Conservation (phyloP, 2,113 vertebrate genomes). For the Sylvietta virens region DNA sequence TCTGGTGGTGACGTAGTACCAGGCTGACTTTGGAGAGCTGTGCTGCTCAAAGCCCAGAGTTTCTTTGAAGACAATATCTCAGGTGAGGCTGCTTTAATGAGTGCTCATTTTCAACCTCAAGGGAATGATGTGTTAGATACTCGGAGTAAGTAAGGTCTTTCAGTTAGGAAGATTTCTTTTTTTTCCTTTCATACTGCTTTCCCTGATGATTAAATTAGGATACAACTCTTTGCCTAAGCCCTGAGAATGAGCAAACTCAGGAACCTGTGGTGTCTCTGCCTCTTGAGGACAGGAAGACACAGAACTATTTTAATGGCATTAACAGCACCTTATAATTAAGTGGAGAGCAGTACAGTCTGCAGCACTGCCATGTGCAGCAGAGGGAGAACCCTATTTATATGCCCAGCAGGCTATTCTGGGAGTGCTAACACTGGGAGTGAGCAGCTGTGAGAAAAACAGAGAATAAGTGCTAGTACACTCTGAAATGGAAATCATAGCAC, state of each 20-base stretch:
- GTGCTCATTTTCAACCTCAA: background rate
- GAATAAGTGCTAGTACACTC: slow-evolving; percentile 26
- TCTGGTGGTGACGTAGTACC: background rate
- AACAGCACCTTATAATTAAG: background rate
- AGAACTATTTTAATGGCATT: background rate
- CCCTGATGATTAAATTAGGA: background rate
- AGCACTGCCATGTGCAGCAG: background rate
- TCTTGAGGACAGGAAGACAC: background rate
- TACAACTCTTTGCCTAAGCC: background rate
- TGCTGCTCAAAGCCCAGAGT: background rate
- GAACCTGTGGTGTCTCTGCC: background rate
- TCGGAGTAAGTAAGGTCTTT: background rate
- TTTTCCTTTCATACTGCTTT: background rate
- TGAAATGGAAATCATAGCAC: slow-evolving; percentile 25
- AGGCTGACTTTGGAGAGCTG: background rate
- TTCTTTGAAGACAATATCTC: background rate
- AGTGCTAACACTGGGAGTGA: slow-evolving; percentile 20
- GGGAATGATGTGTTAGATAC: background rate
- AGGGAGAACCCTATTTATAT: background rate
- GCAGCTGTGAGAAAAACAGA: slow-evolving; percentile 58
- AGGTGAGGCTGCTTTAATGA: background rate
- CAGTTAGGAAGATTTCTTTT: background rate
- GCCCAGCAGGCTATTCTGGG: background rate
- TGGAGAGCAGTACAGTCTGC: background rate
- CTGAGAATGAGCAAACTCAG: background rate